Base-by-base conservation (phyloP, 2,888 invertebrate genomes). In the Fissipunctia ypsillon region DNA sequence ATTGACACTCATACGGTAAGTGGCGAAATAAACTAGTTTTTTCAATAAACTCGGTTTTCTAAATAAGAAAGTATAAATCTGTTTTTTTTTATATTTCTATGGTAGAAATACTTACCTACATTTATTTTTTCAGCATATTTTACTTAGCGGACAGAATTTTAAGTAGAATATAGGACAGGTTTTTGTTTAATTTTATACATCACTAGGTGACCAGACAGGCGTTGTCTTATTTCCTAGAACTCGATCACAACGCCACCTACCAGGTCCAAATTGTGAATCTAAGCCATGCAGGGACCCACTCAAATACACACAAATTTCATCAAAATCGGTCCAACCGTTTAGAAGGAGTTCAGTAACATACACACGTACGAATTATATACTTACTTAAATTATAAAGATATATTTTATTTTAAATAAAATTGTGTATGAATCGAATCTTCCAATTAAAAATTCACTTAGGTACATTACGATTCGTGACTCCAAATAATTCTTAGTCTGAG, bases 21-120 rank as follows among this genome's bases (percentile, higher is more conserved):
- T 61, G 66, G 69, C 31, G 48, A 61, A 70, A 52, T 78, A 56
- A 81, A 78, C 68, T 74, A 78, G 70, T 66, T 78, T 38, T 10
- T 41, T 56, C 2, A 38, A 38, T 73, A 48, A 43, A 57, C 16
- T 31, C 25, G 16, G 59, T 59, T 68, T 54, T 60, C 50, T 48
- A 35, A 69, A 65, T 25, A 69, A 0, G n/a, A 59, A 63, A 45
- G 52, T 31, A 48, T 3, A 4, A 4, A 31, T 31, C 31, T 4
- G 31, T 31, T 31, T 31, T 31, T 2, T 31, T 2, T 31, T n/a
- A n/a, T n/a, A n/a, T 31, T 31, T 31, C 31, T 31, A 31, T 31
- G 4, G 31, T 31, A 5, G n/a, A 63, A 31, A 31, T 48, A 31
- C 3, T 1, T n/a, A 25, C 59, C 7, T 43, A 41, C 43, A 10